Percentiles rank a stretch among this genome's conserved stretches.
These are phyloP conservation scores for Euplexia lucipara DNA, from an alignment of 2,888 invertebrate species.

Conservation along the genomic window DNA sequence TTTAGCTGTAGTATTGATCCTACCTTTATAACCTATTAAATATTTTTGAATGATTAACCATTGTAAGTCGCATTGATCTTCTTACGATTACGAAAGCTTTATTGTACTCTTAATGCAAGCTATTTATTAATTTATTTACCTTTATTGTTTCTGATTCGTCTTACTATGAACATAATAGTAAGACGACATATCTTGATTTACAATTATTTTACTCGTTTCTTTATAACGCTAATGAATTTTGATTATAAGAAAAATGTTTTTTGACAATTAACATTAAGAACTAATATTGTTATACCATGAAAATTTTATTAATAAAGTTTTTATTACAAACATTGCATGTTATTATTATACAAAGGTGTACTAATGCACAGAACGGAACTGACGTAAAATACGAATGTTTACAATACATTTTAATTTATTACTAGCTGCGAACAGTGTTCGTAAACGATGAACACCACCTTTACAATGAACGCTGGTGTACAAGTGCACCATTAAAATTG, in stretches of 20 bases:
- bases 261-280: slow-evolving; percentile 59
- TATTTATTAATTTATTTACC: slow-evolving; percentile 63
- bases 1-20: slow-evolving; percentile 43
- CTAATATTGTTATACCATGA: slow-evolving; percentile 76
- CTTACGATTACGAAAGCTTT: slow-evolving; percentile 47
- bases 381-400: slow-evolving; percentile 15
- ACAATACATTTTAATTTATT: slow-evolving; percentile 1
- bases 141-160: slow-evolving; percentile 48
- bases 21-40: slow-evolving; percentile 49
- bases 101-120: slow-evolving; percentile 44
- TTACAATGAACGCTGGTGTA: not conserved
- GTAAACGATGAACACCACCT: not conserved
- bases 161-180: slow-evolving; percentile 49
- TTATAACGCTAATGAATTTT: slow-evolving; percentile 43
- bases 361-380: not conserved
- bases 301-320: slow-evolving; percentile 76
- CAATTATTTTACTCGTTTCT: slow-evolving; percentile 36
- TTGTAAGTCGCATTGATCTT: slow-evolving; percentile 31
- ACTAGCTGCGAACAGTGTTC: not conserved
- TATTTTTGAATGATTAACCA: slow-evolving; percentile 53
- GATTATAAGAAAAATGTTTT: slow-evolving; percentile 51
- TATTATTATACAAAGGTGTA: slow-evolving; percentile 13
- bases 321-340: slow-evolving; percentile 47
- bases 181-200: slow-evolving; percentile 58
- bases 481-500: not conserved